Conservation (phyloP, 2,888 invertebrate genomes). For the Bedellia somnulentella region DNA sequence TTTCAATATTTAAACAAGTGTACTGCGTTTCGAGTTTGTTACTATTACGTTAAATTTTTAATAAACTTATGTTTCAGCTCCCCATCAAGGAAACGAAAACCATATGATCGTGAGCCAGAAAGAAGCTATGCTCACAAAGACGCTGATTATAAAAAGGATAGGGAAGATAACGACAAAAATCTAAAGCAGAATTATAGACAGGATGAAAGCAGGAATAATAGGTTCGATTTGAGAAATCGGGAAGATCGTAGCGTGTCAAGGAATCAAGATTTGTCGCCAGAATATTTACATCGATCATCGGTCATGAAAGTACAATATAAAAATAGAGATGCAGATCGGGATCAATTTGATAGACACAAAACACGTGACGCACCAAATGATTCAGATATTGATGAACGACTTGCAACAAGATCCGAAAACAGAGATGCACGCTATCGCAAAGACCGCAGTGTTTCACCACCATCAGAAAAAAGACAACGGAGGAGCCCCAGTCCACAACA, state of each 20-base stretch:
- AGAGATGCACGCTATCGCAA: conserved; percentile 18
- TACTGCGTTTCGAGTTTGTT: too few relatives aligned
- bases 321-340: conserved; percentile 22
- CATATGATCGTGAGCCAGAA: too few relatives aligned
- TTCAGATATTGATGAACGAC: conserved; percentile 25
- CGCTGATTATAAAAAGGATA: too few relatives aligned
- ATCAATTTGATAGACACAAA: conserved; percentile 19
- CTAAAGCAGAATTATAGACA: too few relatives aligned
- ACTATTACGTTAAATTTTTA: too few relatives aligned
- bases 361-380: conserved; percentile 22
- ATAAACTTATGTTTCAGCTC: too few relatives aligned
- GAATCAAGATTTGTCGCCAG: conserved; percentile 25
- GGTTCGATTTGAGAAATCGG: conserved; percentile 23
- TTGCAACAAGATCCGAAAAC: conserved; percentile 19
- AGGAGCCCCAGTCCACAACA: conserved; percentile 17
- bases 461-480: conserved; percentile 32
- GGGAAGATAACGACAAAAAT: too few relatives aligned
- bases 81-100: too few relatives aligned
- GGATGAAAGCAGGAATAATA: too few relatives aligned
- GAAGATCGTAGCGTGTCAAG: conserved; percentile 24
- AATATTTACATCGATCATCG: conserved; percentile 27
- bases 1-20: too few relatives aligned
- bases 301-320: conserved; percentile 36
- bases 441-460: conserved; percentile 27
- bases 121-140: too few relatives aligned